Evolutionary conservation across 1,140 invertebrate species (phyloP).

Genomic region (Tetramorium simillimum): DNA sequence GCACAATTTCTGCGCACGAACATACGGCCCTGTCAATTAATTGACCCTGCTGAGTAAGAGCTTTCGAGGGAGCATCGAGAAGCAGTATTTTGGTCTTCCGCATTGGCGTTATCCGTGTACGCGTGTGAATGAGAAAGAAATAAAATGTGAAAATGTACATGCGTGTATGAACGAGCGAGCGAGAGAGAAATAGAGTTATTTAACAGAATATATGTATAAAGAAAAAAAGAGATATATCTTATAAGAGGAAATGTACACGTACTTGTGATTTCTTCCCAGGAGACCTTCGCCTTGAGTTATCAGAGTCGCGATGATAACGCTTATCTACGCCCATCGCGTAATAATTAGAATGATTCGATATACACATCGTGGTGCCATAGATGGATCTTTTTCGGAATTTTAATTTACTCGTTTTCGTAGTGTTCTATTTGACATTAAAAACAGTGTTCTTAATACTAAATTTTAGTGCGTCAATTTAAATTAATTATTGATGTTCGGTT

Average conservation of each 20-base stretch:
- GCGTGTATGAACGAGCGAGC: background rate
- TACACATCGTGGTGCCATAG: background rate
- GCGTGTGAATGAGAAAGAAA: slow-evolving; percentile 32
- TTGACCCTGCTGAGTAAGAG: slow-evolving; percentile 4
- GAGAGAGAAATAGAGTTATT: slow-evolving; percentile 51
- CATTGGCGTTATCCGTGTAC: slow-evolving; percentile 60
- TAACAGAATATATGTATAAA: slow-evolving; percentile 60
- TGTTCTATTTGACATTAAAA: background rate
- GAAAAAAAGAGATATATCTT: slow-evolving; percentile 58
- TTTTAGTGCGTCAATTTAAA: background rate
- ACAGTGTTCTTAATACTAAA: background rate
- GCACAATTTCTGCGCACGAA: slow-evolving; percentile 27
- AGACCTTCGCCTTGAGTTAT: slow-evolving; percentile 33
- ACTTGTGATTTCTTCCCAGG: slow-evolving; percentile 32
- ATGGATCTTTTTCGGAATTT: background rate
- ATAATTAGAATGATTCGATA: background rate
- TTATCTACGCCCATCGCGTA: background rate
- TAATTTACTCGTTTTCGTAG: background rate
- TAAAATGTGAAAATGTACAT: slow-evolving; percentile 16
- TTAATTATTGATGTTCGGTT: background rate
- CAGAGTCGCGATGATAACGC: background rate
- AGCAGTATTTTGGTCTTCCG: slow-evolving; percentile 74
- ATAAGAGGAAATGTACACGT: slow-evolving; percentile 57
- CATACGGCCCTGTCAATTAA: background rate
- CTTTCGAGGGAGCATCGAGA: slow-evolving; percentile 63